Evolutionary conservation across 2,113 vertebrate genomes (phyloP).

Genomic region (Stegostoma tigrinum): DNA sequence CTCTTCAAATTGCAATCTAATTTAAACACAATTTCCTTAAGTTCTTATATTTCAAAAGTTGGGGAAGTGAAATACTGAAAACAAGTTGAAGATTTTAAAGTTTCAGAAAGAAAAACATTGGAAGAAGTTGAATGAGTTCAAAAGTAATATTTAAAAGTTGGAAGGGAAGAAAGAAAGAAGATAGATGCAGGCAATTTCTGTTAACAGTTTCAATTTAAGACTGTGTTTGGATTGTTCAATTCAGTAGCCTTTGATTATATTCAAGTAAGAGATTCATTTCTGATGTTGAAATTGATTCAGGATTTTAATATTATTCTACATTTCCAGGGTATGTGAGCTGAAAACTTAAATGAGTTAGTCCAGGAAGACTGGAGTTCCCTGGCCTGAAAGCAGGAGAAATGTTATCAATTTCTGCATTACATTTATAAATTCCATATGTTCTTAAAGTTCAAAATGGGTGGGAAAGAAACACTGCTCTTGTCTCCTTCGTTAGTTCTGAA

Average conservation of each 20-base stretch:
- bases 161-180: not conserved
- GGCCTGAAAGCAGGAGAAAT: not conserved
- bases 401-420: not conserved
- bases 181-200: not conserved
- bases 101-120: not conserved
- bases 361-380: not conserved
- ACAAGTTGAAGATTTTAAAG: not conserved
- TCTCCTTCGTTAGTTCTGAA: not conserved
- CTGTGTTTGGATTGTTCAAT: not conserved
- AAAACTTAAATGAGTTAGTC: not conserved
- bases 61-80: not conserved
- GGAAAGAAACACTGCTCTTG: not conserved
- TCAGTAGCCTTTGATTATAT: not conserved
- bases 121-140: not conserved
- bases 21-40: not conserved
- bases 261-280: not conserved
- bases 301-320: not conserved
- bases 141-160: not conserved
- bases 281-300: not conserved
- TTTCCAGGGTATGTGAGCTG: not conserved
- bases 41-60: not conserved
- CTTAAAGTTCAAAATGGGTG: not conserved
- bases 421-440: not conserved
- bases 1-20: not conserved
- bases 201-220: not conserved